Evolutionary conservation across 2,113 vertebrate species (phyloP).

Genomic region (Dendropsophus ebraccatus): DNA sequence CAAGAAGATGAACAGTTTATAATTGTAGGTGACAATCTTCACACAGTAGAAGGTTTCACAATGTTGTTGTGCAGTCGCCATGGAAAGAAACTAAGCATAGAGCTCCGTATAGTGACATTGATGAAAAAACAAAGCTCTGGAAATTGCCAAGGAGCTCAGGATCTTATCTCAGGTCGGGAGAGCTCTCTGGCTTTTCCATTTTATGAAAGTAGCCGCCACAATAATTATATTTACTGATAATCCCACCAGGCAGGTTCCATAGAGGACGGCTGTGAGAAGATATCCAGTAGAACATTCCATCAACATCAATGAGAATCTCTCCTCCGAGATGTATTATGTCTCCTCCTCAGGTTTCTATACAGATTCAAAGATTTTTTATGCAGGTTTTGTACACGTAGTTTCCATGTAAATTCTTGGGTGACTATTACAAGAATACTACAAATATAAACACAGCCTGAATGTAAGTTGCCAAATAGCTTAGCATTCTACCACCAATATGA

Average conservation of each 20-base stretch:
- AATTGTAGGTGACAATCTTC: conserved; percentile 56
- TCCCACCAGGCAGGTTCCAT: no score
- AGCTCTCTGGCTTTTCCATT: not conserved
- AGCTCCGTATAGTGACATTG: not conserved
- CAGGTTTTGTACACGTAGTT: no score
- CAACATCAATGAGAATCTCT: not conserved
- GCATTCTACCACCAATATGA: no score
- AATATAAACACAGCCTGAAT: no score
- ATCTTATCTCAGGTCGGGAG: not conserved
- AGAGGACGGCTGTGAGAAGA: not conserved
- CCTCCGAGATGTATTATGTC: not conserved
- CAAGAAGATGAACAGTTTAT: not conserved
- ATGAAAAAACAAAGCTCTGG: not conserved
- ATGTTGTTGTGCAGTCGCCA: no score
- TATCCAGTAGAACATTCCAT: not conserved
- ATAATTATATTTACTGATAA: no score
- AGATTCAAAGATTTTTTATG: no score
- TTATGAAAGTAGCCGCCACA: not conserved
- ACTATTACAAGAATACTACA: no score
- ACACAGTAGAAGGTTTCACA: conserved; percentile 59
- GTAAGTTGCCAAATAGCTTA: no score
- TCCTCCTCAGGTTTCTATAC: not conserved
- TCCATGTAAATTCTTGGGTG: no score
- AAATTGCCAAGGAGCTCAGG: not conserved
- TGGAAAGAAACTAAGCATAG: no score